Conservation (phyloP, 2,113 vertebrate species). For the Castor canadensis region DNA sequence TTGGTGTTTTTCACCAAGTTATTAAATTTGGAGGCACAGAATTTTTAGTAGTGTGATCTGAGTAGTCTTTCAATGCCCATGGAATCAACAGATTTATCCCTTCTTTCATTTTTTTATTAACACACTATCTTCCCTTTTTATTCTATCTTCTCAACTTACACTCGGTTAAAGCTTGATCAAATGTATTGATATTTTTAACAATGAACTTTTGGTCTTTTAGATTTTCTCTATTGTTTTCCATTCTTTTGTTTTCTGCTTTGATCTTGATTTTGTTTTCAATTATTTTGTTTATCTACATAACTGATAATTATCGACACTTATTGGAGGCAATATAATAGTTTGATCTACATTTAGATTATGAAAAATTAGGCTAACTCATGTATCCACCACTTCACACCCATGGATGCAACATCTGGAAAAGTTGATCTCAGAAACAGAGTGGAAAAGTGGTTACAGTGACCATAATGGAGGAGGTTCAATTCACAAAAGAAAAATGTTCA, state of each 20-base stretch:
- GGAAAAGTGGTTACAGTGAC: too few relatives aligned
- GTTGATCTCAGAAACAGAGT: background rate
- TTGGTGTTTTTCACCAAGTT: background rate
- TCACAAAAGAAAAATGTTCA: background rate
- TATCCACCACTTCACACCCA: background rate
- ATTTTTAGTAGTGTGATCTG: background rate
- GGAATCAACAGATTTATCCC: background rate
- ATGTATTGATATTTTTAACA: background rate
- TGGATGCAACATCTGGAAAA: background rate
- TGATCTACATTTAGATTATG: background rate
- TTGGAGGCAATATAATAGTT: background rate
- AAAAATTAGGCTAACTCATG: background rate
- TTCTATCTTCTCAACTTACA: background rate
- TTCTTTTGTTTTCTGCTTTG: background rate
- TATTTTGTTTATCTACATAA: too few relatives aligned
- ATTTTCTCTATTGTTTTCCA: background rate
- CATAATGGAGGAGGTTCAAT: background rate
- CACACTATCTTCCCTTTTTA: too few relatives aligned
- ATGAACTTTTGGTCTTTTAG: background rate
- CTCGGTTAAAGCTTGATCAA: background rate
- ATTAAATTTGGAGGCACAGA: background rate
- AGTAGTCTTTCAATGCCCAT: background rate
- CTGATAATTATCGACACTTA: background rate
- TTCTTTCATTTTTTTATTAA: background rate
- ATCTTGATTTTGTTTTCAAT: background rate